Evolutionary conservation across 1,140 invertebrate species (phyloP), one percentile per base, ranked within the genome.

Genomic region (Penaeus japonicus): DNA sequence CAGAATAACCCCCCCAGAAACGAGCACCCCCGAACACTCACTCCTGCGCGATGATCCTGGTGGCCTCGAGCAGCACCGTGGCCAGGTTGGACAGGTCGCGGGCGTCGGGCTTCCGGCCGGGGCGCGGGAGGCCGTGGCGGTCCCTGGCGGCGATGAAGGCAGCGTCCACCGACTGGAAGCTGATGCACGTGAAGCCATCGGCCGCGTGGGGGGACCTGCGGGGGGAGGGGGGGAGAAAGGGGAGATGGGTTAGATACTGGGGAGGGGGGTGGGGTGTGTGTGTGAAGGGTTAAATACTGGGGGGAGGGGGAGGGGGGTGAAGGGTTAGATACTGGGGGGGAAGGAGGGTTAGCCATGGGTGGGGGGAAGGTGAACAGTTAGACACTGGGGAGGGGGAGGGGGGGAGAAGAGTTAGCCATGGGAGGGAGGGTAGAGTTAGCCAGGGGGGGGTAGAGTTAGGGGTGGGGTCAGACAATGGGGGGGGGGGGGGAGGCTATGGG

Each of bases 151-250:
- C 96, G 81, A 96, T 92, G 93, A 97, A 97, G 55, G 97, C 97
- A 87, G 96, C 95, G 93, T 98, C 97, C 80, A 98, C 95, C 54
- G 97, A 97, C 91, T 97, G 96, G 92, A 97, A 98, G 20, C 97
- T 97, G 91, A 98, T 97, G 92, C 97, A 98, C 32, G 96, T 96
- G 89, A 96, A 95, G 78, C 95, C 94, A 62, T 95, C 95, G 90
- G 94, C 94, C 84, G 95, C 94, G 24, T 47, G 53, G 22, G 85
- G 57, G 39, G 54, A 86, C 75, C 78, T 84, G 62, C 27, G 24
- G 47, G 55, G n/a, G 22, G 35, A 39, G 32, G 12, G 47, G 55
- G n/a, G 22, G 35, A 39, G 32, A 82, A 78, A 20, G 70, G n/a
- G 12, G 57, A 24, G 20, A n/a, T 0, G 15, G 59, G 18, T 89